Evolutionary conservation across 1,140 invertebrate genomes (phyloP).

Genomic region (Nebria ingens): DNA sequence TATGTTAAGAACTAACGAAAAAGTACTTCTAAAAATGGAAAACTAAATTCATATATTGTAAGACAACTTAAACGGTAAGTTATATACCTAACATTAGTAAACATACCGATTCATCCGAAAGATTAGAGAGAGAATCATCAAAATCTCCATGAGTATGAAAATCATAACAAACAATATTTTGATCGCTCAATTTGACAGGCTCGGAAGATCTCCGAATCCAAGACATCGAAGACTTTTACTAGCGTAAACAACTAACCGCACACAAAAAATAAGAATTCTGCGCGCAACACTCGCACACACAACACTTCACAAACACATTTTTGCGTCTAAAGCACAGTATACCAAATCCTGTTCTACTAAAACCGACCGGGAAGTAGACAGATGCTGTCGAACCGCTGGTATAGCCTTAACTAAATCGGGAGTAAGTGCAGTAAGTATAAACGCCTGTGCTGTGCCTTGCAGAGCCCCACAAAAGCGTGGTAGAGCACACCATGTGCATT

Average conservation of each 20-base stretch:
- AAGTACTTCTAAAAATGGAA: not conserved
- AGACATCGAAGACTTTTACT: too few species aligned
- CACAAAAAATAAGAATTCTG: too few species aligned
- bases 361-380: not conserved
- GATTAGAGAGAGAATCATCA: slow-evolving; percentile 18
- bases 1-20: too few species aligned
- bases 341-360: not conserved
- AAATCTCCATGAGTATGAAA: slow-evolving; percentile 14
- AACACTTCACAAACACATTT: not conserved
- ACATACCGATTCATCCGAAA: slow-evolving; percentile 24
- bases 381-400: not conserved
- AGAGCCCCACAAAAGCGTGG: not conserved
- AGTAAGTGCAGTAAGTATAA: not conserved
- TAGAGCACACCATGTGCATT: not conserved
- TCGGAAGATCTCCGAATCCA: slow-evolving; percentile 19
- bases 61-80: not conserved
- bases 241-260: not conserved
- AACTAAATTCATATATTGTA: not conserved
- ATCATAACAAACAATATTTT: slow-evolving; percentile 7
- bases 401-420: not conserved
- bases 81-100: not conserved
- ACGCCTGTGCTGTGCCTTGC: not conserved
- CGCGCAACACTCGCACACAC: not conserved
- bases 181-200: slow-evolving; percentile 8
- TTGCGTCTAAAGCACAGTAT: not conserved